Evolutionary conservation across 2,797 vertebrate species (phyloP).

Genomic region (Acanthornis magna): DNA sequence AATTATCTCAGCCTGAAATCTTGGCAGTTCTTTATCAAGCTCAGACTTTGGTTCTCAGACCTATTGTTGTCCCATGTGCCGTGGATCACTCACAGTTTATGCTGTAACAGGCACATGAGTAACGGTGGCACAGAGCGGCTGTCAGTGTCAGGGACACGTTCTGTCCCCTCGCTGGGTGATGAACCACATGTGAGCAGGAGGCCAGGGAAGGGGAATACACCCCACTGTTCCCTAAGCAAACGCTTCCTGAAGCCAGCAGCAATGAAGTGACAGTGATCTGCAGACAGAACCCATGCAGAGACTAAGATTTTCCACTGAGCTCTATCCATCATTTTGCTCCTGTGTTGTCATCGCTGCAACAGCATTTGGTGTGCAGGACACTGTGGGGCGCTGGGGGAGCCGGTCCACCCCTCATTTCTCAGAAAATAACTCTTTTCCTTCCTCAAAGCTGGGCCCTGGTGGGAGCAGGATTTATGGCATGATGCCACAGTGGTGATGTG

Average conservation of each 20-base stretch:
- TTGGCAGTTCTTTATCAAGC: conserved; percentile 21
- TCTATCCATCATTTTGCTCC: not conserved
- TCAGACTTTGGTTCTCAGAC: not conserved
- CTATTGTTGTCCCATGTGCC: not conserved
- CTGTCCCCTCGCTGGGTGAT: not conserved
- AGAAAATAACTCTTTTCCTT: not conserved
- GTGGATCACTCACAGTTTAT: not conserved
- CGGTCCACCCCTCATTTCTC: not conserved
- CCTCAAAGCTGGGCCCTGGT: not conserved
- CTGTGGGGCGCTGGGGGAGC: not conserved
- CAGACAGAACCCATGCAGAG: not conserved
- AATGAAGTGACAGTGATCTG: not conserved
- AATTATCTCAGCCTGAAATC: conserved; percentile 38
- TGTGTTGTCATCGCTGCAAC: not conserved
- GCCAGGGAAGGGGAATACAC: not conserved
- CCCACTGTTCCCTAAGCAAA: not conserved
- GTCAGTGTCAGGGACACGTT: not conserved
- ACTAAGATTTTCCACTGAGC: conserved; percentile 20
- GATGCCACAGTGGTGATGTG: not conserved
- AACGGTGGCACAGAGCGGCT: accelerated
- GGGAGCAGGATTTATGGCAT: not conserved
- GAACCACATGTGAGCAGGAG: not conserved
- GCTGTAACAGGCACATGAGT: not conserved
- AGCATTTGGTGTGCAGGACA: not conserved
- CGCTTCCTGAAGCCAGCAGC: not conserved